These are phyloP conservation scores for Aphrophora alni DNA, from an alignment of 2,888 invertebrate genomes.

Conservation along the genomic window DNA sequence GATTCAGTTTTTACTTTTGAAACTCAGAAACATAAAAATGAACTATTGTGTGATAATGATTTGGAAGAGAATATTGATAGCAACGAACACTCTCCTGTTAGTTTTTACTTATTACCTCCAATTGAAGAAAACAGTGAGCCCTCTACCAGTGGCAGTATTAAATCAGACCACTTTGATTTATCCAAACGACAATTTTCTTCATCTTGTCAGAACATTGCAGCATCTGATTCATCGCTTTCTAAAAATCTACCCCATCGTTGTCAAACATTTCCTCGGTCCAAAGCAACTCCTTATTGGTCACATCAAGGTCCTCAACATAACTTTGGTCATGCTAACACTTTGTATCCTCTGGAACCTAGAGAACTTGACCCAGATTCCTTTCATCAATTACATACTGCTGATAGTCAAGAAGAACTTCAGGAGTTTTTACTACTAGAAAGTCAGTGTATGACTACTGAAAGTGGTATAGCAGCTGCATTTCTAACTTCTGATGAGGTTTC, in stretches of 20 bases:
- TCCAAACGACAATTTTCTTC: slow-evolving; percentile 50
- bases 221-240: background rate
- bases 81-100: slow-evolving; percentile 42
- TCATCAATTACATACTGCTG: slow-evolving; percentile 65
- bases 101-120: slow-evolving; percentile 60
- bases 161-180: slow-evolving; percentile 52
- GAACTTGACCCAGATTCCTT: slow-evolving; percentile 65
- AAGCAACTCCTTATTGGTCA: slow-evolving; percentile 47
- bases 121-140: slow-evolving; percentile 67
- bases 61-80: slow-evolving; percentile 48
- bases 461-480: slow-evolving; percentile 61
- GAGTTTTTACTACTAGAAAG: slow-evolving; percentile 67
- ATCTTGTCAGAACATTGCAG: slow-evolving; percentile 45
- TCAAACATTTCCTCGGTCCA: slow-evolving; percentile 63
- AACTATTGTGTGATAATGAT: slow-evolving; percentile 37
- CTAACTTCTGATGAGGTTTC: slow-evolving; percentile 43
- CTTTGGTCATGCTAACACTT: slow-evolving; percentile 53
- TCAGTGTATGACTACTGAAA: slow-evolving; percentile 62
- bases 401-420: slow-evolving; percentile 67
- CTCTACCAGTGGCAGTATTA: slow-evolving; percentile 42
- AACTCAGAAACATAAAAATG: slow-evolving; percentile 42
- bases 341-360: slow-evolving; percentile 65
- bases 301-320: slow-evolving; percentile 45
- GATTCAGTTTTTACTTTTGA: slow-evolving; percentile 23
- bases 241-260: slow-evolving; percentile 35